Base-by-base conservation (phyloP, 30 jellyfish, hydroid and myxozoan genomes). In the Chironex yamaguchii region DNA sequence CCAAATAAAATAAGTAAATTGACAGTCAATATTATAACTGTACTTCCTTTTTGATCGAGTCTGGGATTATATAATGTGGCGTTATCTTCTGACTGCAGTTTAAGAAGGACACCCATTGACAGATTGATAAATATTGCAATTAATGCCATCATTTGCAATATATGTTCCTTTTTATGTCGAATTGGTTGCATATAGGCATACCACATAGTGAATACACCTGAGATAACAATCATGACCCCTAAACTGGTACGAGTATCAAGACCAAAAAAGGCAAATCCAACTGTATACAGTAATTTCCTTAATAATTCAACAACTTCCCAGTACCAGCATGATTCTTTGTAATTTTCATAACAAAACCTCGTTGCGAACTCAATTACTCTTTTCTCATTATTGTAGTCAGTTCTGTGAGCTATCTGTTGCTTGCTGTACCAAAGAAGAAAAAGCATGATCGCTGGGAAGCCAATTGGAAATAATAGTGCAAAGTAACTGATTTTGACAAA, bases 291-390 rank as follows among this genome's bases (percentile, higher is more conserved):
- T 48, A 81, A 48, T 48, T 81, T 81, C 32, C 91, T 73, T 14
- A 65, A 26, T 84, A 81, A 35, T 30, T 81, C 91, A n/a, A 81
- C 27, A 22, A 65, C 66, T 66, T 81, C 91, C 91, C 91, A 81
- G 54, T 64, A 81, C 85, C 85, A 48, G 62, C 81, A 53, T 20
- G 64, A 0, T n/a, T 22, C 2, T 22, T 81, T 34, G 76, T 81
- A 81, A 35, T 81, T 81, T 49, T 81, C 91, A 66, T 11, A 81
- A n/a, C 69, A 73, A 34, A 81, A 81, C 36, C 67, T 52, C 85
- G 67, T 11, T 13, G 84, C 91, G 30, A 67, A 81, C 48, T 50
- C 58, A 33, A 79, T 11, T 11, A 6, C 82, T 51, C 17, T 28
- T 4, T 31, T 51, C n/a, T 53, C 23, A 25, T 14, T 53, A 26